phyloP scores from a whole-genome alignment of 2,113 vertebrate species.

The Bothrops jararaca region DNA sequence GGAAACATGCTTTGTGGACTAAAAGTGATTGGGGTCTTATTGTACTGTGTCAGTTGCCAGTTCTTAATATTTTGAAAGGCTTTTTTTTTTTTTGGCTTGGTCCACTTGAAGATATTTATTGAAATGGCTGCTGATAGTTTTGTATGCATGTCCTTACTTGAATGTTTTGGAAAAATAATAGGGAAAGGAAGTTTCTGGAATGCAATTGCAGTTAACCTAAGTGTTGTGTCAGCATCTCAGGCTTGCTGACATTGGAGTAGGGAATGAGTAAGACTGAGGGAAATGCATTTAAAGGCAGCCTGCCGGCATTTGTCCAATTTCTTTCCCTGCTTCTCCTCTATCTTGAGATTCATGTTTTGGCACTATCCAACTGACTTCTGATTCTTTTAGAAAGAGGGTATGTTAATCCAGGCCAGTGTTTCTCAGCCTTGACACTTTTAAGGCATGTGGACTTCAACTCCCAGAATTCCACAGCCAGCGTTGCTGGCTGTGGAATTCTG shows the following conservation, averaged over 20 bases:
- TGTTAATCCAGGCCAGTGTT: background rate
- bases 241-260: background rate
- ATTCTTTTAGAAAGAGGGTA: background rate
- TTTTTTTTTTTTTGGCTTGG: slow-evolving; percentile 43
- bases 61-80: background rate
- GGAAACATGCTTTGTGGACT: background rate
- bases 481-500: no score
- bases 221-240: background rate
- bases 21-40: background rate
- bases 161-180: background rate
- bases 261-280: background rate
- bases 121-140: slow-evolving; percentile 53
- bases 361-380: background rate
- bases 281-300: background rate
- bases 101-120: slow-evolving; percentile 65
- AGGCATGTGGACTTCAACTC: no score
- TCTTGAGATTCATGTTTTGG: background rate
- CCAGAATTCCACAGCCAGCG: no score
- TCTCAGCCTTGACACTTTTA: no score
- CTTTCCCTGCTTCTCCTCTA: background rate
- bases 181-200: background rate
- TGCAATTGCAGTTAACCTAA: background rate
- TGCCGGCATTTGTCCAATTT: background rate
- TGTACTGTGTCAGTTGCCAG: background rate
- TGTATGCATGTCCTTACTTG: background rate